Evolutionary conservation across 2,888 invertebrate genomes (phyloP).

Genomic region (Lasioglossum oenotherae): DNA sequence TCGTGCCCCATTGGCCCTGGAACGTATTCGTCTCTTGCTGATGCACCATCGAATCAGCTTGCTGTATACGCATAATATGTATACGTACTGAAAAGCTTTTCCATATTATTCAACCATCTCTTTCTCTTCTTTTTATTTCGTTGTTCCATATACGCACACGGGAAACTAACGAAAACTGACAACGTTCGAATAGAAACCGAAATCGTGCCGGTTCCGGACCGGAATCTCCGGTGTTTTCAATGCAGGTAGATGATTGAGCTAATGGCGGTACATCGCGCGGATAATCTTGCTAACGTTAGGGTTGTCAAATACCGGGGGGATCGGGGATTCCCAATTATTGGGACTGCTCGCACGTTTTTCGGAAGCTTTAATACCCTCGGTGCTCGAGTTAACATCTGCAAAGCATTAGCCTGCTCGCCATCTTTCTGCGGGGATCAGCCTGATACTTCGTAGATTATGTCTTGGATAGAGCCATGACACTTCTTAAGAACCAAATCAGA

Average conservation of each 20-base stretch:
- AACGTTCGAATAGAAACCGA: not conserved
- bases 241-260: slow-evolving; percentile 38
- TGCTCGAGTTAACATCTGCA: slow-evolving; percentile 46
- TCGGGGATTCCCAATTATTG: slow-evolving; percentile 55
- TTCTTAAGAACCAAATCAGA: slow-evolving; percentile 10
- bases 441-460: slow-evolving; percentile 25
- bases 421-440: slow-evolving; percentile 31
- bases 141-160: not conserved
- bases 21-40: not conserved
- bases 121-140: not conserved
- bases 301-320: not conserved
- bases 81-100: not conserved
- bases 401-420: slow-evolving; percentile 55
- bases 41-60: slow-evolving; percentile 18
- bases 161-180: slow-evolving; percentile 1
- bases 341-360: slow-evolving; percentile 1
- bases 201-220: slow-evolving; percentile 7
- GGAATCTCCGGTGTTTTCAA: not conserved
- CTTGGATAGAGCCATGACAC: slow-evolving; percentile 17
- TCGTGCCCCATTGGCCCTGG: not conserved
- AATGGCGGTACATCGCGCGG: slow-evolving; percentile 30
- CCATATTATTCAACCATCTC: not conserved
- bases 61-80: not conserved
- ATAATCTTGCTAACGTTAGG: slow-evolving; percentile 42
- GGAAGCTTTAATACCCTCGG: slow-evolving; percentile 39